A percentile compares a stretch with the other conserved stretches of the same genome.
Evolutionary conservation across 2,113 vertebrate species (phyloP).

Genomic region (Nansenia antarctica): DNA sequence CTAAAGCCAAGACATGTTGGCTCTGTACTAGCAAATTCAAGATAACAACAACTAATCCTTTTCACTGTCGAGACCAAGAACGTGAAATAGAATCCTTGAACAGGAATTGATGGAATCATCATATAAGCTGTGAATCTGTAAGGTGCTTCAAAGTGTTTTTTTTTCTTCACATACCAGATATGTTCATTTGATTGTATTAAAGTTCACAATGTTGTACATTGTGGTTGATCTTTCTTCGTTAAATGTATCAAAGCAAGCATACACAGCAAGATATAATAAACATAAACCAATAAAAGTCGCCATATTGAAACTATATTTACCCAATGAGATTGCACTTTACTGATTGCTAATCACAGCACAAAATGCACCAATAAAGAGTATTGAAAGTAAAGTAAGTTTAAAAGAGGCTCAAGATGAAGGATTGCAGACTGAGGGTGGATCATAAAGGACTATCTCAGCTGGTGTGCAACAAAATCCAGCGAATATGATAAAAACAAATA

Average conservation of each 20-base stretch:
- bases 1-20: conserved; percentile 13
- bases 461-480: conserved; percentile 39
- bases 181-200: conserved; percentile 68
- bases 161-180: conserved; percentile 58
- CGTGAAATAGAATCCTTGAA: conserved; percentile 12
- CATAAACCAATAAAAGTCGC: conserved; percentile 31
- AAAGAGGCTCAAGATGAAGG: conserved; percentile 60
- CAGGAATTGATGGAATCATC: conserved; percentile 13
- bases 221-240: conserved; percentile 47
- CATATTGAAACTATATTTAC: conserved; percentile 64
- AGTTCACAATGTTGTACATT: conserved; percentile 63
- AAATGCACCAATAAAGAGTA: conserved; percentile 64
- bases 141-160: conserved; percentile 59
- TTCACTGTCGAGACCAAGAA: conserved; percentile 30
- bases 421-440: conserved; percentile 36
- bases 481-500: conserved; percentile 34
- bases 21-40: conserved; percentile 45
- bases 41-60: conserved; percentile 42
- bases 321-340: conserved; percentile 78
- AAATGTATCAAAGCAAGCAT: conserved; percentile 61
- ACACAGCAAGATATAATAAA: conserved; percentile 58
- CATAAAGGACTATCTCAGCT: too few relatives aligned
- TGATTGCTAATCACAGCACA: conserved; percentile 81
- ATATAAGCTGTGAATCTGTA: conserved; percentile 50
- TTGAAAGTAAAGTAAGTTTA: conserved; percentile 47